Percentiles rank a stretch among this genome's conserved stretches.
phyloP scores from a whole-genome alignment of 2,888 invertebrate genomes.

The Priocnemis perturbator region DNA sequence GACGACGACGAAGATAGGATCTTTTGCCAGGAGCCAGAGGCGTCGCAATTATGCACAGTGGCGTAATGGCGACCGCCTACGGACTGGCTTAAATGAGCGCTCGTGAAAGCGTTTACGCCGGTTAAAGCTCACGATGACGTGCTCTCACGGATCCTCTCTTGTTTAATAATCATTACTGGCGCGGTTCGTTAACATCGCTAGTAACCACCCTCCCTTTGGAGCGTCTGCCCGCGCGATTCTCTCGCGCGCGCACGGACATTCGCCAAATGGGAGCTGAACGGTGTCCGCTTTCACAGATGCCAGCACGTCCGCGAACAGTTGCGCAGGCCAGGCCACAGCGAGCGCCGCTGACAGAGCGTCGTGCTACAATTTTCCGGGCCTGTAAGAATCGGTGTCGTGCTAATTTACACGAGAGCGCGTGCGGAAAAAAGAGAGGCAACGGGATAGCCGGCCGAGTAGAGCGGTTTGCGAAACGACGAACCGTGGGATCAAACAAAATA shows the following conservation, averaged over 20 bases:
- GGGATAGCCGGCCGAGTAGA: too few relatives aligned
- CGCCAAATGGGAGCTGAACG: conserved; percentile 1
- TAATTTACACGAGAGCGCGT: too few relatives aligned
- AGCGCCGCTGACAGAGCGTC: too few relatives aligned
- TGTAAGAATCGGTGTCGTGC: too few relatives aligned
- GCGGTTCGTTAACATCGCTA: conserved; percentile 23
- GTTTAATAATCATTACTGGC: conserved; percentile 42
- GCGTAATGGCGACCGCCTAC: conserved; percentile 19
- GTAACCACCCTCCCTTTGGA: not conserved
- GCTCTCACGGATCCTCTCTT: conserved; percentile 32
- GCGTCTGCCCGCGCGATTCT: not conserved
- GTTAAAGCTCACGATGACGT: conserved; percentile 20
- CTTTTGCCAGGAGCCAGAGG: conserved; percentile 22
- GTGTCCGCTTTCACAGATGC: not conserved
- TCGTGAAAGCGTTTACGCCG: conserved; percentile 26
- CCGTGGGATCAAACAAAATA: conserved; percentile 53
- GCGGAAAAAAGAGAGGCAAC: too few relatives aligned
- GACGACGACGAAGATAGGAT: not conserved
- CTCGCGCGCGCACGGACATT: conserved; percentile 19
- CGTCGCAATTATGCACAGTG: conserved; percentile 38
- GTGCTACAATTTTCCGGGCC: too few relatives aligned
- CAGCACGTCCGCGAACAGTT: too few relatives aligned
- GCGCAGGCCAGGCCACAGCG: too few relatives aligned
- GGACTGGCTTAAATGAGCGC: conserved; percentile 29
- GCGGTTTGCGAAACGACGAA: conserved; percentile 53